These are phyloP conservation scores for Labia minor DNA, from an alignment of 2,888 invertebrate genomes.

Conservation along the genomic window DNA sequence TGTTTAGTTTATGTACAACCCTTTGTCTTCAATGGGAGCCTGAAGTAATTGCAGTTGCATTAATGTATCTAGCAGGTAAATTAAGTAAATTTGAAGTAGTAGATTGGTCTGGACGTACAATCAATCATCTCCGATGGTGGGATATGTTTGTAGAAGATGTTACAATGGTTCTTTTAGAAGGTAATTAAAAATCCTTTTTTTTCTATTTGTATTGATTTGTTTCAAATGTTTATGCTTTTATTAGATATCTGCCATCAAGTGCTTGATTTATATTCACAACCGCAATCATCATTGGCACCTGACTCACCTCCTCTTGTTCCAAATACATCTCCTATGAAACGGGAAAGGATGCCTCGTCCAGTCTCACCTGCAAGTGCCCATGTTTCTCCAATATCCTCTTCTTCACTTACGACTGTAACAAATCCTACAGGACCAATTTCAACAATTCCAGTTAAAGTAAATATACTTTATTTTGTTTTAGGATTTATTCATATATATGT, in stretches of 20 bases:
- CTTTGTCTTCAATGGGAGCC: conserved; percentile 97
- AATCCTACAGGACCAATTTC: not conserved
- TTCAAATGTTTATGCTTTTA: not conserved
- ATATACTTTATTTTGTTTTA: too few relatives aligned
- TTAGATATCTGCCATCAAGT: conserved; percentile 89
- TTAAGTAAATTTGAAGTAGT: conserved; percentile 88
- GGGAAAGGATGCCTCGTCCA: conserved; percentile 22
- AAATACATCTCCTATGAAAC: conserved; percentile 28
- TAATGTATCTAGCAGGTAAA: conserved; percentile 94
- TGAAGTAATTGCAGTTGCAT: conserved; percentile 92
- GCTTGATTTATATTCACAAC: conserved; percentile 78
- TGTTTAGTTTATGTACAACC: conserved; percentile 85
- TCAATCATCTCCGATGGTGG: conserved; percentile 87
- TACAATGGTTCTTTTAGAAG: conserved; percentile 83
- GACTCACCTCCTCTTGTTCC: conserved; percentile 57
- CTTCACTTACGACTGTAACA: not conserved
- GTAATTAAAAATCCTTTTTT: too few relatives aligned
- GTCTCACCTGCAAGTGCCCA: conserved; percentile 22
- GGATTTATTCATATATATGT: too few relatives aligned
- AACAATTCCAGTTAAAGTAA: not conserved
- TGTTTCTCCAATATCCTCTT: conserved; percentile 23
- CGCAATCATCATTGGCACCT: conserved; percentile 46
- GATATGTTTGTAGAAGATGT: conserved; percentile 95
- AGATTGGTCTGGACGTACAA: conserved; percentile 76
- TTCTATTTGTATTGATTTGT: too few relatives aligned